Evolutionary conservation across 53 echinoderm and acorn worm species (phyloP).

Genomic region (Actinopyga echinites): DNA sequence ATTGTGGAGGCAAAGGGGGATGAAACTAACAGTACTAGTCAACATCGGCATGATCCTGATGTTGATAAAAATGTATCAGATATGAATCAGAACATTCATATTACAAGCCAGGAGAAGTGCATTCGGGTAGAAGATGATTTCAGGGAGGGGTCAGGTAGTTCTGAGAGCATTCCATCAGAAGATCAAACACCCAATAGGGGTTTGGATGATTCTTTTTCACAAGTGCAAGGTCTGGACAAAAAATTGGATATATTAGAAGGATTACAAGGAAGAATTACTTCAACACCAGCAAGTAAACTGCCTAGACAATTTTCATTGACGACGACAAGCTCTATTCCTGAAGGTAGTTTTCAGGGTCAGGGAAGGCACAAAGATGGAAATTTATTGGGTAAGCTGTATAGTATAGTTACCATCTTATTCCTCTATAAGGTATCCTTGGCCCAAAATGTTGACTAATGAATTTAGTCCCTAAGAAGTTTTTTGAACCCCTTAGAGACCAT

Average conservation of each 20-base stretch:
- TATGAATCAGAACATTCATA: slow-evolving; percentile 25
- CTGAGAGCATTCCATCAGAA: background rate
- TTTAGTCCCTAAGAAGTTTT: too few relatives aligned
- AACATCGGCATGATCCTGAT: background rate
- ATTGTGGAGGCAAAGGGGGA: background rate
- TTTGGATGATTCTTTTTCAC: background rate
- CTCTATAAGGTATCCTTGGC: too few relatives aligned
- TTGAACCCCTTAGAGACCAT: too few relatives aligned
- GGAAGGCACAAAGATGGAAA: slow-evolving; percentile 91
- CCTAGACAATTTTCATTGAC: slow-evolving; percentile 65
- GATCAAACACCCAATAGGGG: background rate
- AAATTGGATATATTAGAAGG: slow-evolving; percentile 26
- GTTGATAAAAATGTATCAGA: slow-evolving; percentile 36
- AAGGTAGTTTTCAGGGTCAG: slow-evolving; percentile 83
- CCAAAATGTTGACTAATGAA: too few relatives aligned
- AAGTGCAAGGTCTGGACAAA: slow-evolving; percentile 15
- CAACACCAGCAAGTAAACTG: slow-evolving; percentile 83
- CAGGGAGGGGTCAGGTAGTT: background rate
- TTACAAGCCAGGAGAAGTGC: background rate
- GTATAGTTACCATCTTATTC: too few relatives aligned
- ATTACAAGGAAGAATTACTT: slow-evolving; percentile 52
- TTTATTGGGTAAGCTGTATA: slow-evolving; percentile 64
- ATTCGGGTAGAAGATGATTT: background rate
- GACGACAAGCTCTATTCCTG: slow-evolving; percentile 67
- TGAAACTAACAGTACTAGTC: slow-evolving; percentile 14